Evolutionary conservation across 2,797 vertebrate species (phyloP).

Genomic region (Sarcoramphus papa): DNA sequence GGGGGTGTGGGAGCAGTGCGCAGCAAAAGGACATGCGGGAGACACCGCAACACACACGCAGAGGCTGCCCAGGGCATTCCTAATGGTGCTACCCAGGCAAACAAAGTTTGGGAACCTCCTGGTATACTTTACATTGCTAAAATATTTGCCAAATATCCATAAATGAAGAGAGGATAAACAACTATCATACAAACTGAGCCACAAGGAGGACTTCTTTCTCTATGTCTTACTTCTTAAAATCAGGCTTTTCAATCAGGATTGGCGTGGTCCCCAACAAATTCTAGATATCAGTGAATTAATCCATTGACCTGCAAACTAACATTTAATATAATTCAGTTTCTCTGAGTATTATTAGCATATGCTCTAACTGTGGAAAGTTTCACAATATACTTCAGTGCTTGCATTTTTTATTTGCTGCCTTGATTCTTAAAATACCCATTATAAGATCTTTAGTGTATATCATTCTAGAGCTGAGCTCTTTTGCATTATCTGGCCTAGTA

Average conservation of each 20-base stretch:
- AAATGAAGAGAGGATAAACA: neutral
- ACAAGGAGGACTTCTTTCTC: neutral
- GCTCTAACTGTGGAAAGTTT: neutral
- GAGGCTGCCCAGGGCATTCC: neutral
- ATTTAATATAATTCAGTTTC: neutral
- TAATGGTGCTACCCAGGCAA: neutral
- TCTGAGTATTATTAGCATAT: neutral
- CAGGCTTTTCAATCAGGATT: neutral
- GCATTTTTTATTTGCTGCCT: neutral
- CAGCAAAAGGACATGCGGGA: neutral
- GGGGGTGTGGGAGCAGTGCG: neutral
- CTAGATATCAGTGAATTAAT: neutral
- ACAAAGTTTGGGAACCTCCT: neutral
- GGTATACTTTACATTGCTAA: neutral
- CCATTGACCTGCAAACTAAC: neutral
- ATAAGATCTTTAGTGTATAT: neutral
- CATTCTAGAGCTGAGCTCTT: neutral
- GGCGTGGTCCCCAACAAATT: neutral
- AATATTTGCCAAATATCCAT: neutral
- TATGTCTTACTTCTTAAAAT: neutral
- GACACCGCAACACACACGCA: accelerated
- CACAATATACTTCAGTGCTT: neutral
- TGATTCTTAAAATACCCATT: neutral
- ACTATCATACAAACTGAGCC: neutral
- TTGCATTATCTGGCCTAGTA: neutral